Evolutionary conservation across 2,797 vertebrate genomes (phyloP), one percentile per base, ranked within the genome.

Genomic region (Dicrostonyx torquatus): DNA sequence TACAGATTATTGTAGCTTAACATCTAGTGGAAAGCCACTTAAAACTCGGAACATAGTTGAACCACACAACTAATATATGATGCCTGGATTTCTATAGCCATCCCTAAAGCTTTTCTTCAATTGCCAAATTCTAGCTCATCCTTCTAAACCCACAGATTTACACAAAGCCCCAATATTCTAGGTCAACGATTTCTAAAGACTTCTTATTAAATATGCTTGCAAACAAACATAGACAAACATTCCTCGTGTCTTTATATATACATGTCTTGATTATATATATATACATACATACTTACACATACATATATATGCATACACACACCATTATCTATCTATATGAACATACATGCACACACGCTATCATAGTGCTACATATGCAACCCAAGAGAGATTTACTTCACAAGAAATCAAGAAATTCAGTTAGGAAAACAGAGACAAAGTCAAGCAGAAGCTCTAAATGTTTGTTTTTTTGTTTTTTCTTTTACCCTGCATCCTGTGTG

Each of bases 391-490:
- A 85, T 77, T 48, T 83, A 60, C 29, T 78, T 17, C 2, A 60
- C 66, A 70, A 88, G n/a, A 95, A 91, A 66, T 90, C 60, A 77
- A 90, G 48, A 95, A 86, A 76, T 93, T 90, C 24, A 86, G 24
- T 37, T 40, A 91, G 29, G 18, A 73, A 1, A 50, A 60, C n/a
- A 78, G 86, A 89, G 85, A 26, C 76, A 85, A 12, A 84, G 3
- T 92, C 53, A 91, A 87, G 55, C 55, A 60, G 73, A 40, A 68
- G 24, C 6, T 78, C n/a, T 84, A 8, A 10, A 37, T n/a, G 84
- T 37, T n/a, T n/a, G n/a, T n/a, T n/a, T n/a, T n/a, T n/a, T n/a
- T n/a, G n/a, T n/a, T n/a, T n/a, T 50, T 70, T 50, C 37, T 43
- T 22, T 90, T 20, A 43, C 2, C 55, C 14, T 15, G 4, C 60